Conservation (phyloP, 2,888 invertebrate species). For the Habrosyne pyritoides region DNA sequence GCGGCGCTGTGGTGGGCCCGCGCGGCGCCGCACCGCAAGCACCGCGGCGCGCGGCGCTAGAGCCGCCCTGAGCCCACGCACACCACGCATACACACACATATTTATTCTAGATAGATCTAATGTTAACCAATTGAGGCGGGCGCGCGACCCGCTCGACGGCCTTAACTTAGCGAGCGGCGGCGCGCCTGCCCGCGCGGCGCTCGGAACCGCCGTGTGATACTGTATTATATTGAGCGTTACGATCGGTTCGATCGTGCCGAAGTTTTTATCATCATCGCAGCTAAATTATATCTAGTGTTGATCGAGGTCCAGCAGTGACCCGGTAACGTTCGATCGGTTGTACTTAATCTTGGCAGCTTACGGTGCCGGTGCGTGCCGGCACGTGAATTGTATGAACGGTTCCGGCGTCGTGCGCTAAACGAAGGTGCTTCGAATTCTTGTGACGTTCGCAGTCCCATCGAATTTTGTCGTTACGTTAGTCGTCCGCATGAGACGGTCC, state of each 20-base stretch:
- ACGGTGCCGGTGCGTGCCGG: background rate
- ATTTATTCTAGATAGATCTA: slow-evolving; percentile 82
- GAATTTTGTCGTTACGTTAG: slow-evolving; percentile 19
- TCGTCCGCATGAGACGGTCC: slow-evolving; percentile 24
- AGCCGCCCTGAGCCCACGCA: slow-evolving; percentile 73
- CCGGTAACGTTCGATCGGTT: background rate
- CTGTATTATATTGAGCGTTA: slow-evolving; percentile 37
- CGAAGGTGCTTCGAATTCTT: slow-evolving; percentile 37
- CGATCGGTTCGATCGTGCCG: slow-evolving; percentile 23
- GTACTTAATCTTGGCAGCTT: background rate
- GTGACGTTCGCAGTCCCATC: slow-evolving; percentile 24
- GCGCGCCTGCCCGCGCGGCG: slow-evolving; percentile 54
- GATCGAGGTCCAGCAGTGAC: background rate
- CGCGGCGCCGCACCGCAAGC: slow-evolving; percentile 80
- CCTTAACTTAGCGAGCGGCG: slow-evolving; percentile 63
- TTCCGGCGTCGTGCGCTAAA: slow-evolving; percentile 38
- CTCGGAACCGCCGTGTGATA: slow-evolving; percentile 51
- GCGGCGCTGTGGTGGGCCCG: slow-evolving; percentile 68
- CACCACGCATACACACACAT: slow-evolving; percentile 41
- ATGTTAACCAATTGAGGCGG: slow-evolving; percentile 77
- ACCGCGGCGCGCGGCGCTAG: slow-evolving; percentile 83
- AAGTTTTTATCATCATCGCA: slow-evolving; percentile 15
- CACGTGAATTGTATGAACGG: slow-evolving; percentile 30
- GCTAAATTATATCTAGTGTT: slow-evolving; percentile 22
- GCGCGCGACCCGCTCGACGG: slow-evolving; percentile 58